Evolutionary conservation across 2,797 vertebrate species (phyloP).

Genomic region (Falco columbarius): DNA sequence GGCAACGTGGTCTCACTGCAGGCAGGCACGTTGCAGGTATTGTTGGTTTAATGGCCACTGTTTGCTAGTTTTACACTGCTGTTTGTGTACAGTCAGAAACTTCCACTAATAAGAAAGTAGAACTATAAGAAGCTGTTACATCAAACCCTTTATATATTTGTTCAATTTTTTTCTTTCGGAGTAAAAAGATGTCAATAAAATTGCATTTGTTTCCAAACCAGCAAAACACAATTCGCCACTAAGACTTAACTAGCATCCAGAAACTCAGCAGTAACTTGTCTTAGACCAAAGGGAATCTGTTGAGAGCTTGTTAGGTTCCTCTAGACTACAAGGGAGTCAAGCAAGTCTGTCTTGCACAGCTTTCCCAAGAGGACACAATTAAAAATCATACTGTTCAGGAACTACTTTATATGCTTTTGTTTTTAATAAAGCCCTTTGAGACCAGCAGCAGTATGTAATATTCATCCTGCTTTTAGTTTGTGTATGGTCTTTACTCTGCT

Average conservation of each 20-base stretch:
- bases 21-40: neutral
- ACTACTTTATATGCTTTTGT: slow-evolving; percentile 27
- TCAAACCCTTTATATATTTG: neutral
- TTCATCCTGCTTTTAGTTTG: neutral
- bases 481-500: neutral
- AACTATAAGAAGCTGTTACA: neutral
- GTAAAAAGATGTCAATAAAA: neutral
- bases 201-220: neutral
- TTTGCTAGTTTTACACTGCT: neutral
- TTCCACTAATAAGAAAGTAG: neutral
- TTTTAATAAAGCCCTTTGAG: slow-evolving; percentile 71
- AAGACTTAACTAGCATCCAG: neutral
- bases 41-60: neutral
- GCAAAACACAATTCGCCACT: neutral
- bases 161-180: neutral
- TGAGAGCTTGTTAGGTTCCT: slow-evolving; percentile 13
- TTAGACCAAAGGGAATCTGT: neutral
- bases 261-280: neutral
- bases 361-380: slow-evolving; percentile 42
- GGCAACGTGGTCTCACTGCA: neutral
- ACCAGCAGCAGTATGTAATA: neutral
- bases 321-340: neutral
- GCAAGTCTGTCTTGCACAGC: neutral
- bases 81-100: neutral
- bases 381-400: slow-evolving; percentile 39